A percentile compares a stretch with the other conserved stretches of the same genome.
Evolutionary conservation across 37 sponge, comb jelly and placozoan species (phyloP).

Genomic region (Agelas oroides): DNA sequence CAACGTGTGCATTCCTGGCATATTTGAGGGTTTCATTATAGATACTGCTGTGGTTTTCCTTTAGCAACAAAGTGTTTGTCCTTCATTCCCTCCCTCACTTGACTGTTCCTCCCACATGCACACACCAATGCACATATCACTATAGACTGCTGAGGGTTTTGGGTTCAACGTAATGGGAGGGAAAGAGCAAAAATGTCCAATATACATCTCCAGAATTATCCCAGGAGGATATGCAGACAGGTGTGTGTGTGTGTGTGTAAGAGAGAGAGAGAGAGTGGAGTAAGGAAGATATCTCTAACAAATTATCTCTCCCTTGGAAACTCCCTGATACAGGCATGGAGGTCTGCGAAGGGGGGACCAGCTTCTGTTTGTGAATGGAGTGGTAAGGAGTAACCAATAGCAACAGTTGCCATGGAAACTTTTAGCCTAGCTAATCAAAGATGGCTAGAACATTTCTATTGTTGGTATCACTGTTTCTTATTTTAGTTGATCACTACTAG

Average conservation of each 20-base stretch:
- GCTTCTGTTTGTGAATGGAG: constrained; percentile 91
- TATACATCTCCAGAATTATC: constrained; percentile 95
- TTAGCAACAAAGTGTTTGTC: too few species aligned
- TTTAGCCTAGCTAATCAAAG: too few species aligned
- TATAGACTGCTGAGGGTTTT: constrained; percentile 82
- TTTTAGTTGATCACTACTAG: too few species aligned
- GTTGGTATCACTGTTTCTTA: too few species aligned
- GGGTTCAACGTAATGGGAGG: constrained; percentile 99
- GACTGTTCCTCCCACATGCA: not conserved
- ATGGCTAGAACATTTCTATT: too few species aligned
- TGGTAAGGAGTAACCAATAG: constrained; percentile 31
- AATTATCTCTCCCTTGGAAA: not conserved
- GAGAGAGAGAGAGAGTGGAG: too few species aligned
- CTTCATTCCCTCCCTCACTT: too few species aligned
- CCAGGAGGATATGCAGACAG: constrained; percentile 91
- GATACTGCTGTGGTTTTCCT: too few species aligned
- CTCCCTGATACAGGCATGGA: constrained; percentile 75
- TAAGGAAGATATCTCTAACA: too few species aligned
- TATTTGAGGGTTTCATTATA: too few species aligned
- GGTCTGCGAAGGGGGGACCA: constrained; percentile 88
- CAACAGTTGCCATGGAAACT: too few species aligned
- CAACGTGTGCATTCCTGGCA: too few species aligned
- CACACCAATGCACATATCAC: not conserved
- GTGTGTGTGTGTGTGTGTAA: constrained; percentile 48
- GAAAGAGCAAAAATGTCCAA: constrained; percentile 91